A percentile compares a stretch with the other conserved stretches of the same genome.
Evolutionary conservation across 2,888 invertebrate genomes (phyloP).

Genomic region (Epinotia nisella): DNA sequence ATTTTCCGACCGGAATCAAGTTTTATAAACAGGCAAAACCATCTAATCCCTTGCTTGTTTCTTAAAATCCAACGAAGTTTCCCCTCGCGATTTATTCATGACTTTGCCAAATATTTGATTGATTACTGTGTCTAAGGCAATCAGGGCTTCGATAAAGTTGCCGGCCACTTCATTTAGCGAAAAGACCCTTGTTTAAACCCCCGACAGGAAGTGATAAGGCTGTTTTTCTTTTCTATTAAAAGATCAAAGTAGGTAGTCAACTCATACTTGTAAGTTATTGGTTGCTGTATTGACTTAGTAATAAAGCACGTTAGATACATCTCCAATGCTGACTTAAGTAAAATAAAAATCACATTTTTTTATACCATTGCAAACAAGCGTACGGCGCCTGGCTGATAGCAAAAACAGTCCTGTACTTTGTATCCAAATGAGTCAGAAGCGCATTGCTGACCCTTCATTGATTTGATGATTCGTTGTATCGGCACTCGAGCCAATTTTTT

Average conservation of each 20-base stretch:
- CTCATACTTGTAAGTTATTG: not conserved
- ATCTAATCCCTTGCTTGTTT: slow-evolving; percentile 43
- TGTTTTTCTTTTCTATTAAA: slow-evolving; percentile 56
- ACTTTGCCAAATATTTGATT: slow-evolving; percentile 72
- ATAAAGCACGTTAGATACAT: too few species aligned
- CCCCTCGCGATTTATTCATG: slow-evolving; percentile 49
- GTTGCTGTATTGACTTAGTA: too few species aligned
- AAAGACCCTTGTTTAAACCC: slow-evolving; percentile 75
- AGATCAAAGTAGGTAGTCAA: slow-evolving; percentile 41
- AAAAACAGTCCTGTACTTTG: too few species aligned
- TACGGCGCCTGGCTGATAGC: too few species aligned
- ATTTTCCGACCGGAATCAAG: slow-evolving; percentile 27
- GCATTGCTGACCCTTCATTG: too few species aligned
- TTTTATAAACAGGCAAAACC: slow-evolving; percentile 27
- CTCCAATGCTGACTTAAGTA: too few species aligned
- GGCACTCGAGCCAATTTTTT: too few species aligned
- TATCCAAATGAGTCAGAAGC: too few species aligned
- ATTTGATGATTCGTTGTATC: too few species aligned
- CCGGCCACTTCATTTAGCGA: slow-evolving; percentile 76
- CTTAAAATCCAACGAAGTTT: slow-evolving; percentile 56
- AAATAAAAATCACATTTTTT: too few species aligned
- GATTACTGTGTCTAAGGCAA: slow-evolving; percentile 77
- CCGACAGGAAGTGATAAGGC: slow-evolving; percentile 65
- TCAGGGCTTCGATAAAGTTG: slow-evolving; percentile 75
- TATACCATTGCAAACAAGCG: too few species aligned